Conservation (phyloP, 2,113 vertebrate species). For the Tonatia bakeri region DNA sequence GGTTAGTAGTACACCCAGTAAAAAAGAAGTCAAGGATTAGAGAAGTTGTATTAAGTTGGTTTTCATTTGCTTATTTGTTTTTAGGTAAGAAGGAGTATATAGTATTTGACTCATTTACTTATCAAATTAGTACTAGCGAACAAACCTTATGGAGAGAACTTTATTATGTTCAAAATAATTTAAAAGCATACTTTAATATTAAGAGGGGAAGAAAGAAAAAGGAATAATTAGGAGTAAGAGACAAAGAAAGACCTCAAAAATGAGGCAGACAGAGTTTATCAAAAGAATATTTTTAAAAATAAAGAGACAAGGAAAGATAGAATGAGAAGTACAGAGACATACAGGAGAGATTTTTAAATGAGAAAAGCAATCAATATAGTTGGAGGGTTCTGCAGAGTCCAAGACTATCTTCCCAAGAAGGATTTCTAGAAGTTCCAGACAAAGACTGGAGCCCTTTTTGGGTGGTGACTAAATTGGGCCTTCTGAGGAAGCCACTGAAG, state of each 20-base stretch:
- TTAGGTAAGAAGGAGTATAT: neutral
- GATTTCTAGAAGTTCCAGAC: neutral
- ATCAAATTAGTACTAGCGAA: neutral
- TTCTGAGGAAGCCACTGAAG: neutral
- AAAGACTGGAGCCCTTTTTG: too few species aligned
- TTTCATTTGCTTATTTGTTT: constrained; percentile 1
- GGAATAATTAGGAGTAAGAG: neutral
- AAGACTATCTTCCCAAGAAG: neutral
- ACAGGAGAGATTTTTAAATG: neutral
- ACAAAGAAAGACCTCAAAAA: neutral
- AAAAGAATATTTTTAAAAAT: neutral
- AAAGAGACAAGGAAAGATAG: neutral
- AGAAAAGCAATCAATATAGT: neutral
- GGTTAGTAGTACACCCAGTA: neutral
- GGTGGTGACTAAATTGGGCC: too few species aligned
- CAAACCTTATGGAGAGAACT: neutral
- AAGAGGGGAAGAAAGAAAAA: neutral
- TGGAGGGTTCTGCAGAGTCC: neutral
- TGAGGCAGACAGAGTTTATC: neutral
- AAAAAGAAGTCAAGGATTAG: neutral
- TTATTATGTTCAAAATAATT: neutral
- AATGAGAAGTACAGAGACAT: neutral
- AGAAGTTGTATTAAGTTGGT: neutral
- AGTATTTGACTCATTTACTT: neutral
- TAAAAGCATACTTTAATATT: neutral